phyloP scores from a whole-genome alignment of 2,113 vertebrate genomes.

The Neopipo cinnamomea region DNA sequence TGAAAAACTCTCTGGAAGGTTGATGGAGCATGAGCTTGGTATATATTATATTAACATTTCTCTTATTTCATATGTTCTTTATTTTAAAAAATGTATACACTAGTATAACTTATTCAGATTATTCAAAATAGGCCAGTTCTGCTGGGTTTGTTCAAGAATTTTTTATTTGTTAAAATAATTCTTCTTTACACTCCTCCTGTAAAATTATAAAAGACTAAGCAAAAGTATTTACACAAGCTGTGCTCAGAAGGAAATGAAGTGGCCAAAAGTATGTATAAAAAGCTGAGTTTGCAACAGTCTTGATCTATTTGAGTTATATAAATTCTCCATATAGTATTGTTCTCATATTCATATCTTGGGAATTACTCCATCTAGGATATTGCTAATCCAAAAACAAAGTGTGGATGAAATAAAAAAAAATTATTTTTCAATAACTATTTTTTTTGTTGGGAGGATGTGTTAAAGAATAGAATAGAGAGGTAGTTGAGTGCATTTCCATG shows the following conservation, averaged over 20 bases:
- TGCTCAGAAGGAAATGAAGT: constrained; percentile 6
- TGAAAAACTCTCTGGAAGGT: constrained; percentile 69
- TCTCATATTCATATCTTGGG: constrained; percentile 26
- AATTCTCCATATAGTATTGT: constrained; percentile 20
- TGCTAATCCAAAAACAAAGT: constrained; percentile 4
- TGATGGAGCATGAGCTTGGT: constrained; percentile 70
- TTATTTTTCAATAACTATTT: background rate
- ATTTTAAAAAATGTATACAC: background rate
- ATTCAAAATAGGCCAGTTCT: constrained; percentile 13
- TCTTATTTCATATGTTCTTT: constrained; percentile 52
- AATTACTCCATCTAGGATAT: constrained; percentile 32
- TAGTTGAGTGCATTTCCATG: background rate
- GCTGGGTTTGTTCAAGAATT: background rate
- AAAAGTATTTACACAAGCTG: constrained; percentile 9
- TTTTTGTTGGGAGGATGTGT: background rate
- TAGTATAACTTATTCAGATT: background rate
- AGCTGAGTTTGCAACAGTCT: constrained; percentile 30
- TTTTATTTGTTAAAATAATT: constrained; percentile 25
- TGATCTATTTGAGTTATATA: constrained; percentile 20
- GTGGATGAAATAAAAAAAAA: background rate
- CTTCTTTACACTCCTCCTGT: constrained; percentile 27
- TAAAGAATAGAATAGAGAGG: background rate
- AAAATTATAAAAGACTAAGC: constrained; percentile 16
- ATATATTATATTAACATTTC: constrained; percentile 58
- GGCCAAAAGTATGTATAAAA: constrained; percentile 28